Percentiles rank a stretch among this genome's conserved stretches.
These are phyloP conservation scores for Paracanthobrama guichenoti DNA, from an alignment of 2,113 vertebrate species.

Conservation along the genomic window DNA sequence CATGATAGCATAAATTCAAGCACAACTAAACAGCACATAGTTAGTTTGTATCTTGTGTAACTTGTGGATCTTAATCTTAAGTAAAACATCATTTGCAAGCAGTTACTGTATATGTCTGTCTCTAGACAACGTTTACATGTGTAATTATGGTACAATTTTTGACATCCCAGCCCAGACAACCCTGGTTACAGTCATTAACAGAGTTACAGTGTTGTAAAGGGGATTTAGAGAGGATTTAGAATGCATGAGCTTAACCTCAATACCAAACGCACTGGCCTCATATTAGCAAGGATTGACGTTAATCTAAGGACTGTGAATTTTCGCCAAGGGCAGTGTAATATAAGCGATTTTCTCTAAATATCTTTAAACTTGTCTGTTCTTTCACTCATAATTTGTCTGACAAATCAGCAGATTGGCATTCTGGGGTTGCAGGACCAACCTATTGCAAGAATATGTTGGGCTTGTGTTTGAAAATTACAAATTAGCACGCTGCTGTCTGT, in stretches of 20 bases:
- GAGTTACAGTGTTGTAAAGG: not conserved
- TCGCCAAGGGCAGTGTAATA: not conserved
- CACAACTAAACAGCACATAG: too few species aligned
- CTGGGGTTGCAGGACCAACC: not conserved
- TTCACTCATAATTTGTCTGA: not conserved
- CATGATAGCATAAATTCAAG: too few species aligned
- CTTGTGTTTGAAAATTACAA: constrained; percentile 20
- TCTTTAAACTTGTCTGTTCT: not conserved
- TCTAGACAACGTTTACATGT: not conserved
- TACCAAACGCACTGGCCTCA: constrained; percentile 2
- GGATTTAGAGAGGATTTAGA: constrained; percentile 15
- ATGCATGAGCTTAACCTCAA: constrained; percentile 30
- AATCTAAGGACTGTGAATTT: constrained; percentile 15
- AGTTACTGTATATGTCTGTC: not conserved
- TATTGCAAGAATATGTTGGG: not conserved
- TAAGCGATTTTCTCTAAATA: not conserved
- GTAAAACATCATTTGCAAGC: not conserved
- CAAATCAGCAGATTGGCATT: not conserved
- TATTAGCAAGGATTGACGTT: not conserved
- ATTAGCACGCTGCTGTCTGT: constrained; percentile 12
- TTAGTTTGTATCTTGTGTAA: too few species aligned
- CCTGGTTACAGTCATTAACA: not conserved
- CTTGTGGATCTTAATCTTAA: not conserved
- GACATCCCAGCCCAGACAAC: not conserved
- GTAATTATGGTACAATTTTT: not conserved